A percentile compares a stretch with the other conserved stretches of the same genome.
These are phyloP conservation scores for Merodon equestris DNA, from an alignment of 2,888 invertebrate species.

Conservation along the genomic window DNA sequence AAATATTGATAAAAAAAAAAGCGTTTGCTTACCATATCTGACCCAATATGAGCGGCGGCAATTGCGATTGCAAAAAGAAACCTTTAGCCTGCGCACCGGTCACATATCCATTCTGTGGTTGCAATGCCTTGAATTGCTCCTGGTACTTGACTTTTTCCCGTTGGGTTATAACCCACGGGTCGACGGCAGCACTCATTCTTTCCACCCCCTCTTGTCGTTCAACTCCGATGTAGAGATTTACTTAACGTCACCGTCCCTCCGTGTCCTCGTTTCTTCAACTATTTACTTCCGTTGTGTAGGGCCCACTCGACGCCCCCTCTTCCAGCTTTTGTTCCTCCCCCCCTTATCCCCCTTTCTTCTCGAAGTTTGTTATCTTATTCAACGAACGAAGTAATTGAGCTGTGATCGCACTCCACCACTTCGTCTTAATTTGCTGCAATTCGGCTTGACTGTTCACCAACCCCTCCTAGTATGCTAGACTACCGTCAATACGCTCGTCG, in stretches of 20 bases:
- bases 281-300: slow-evolving; percentile 32
- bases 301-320: slow-evolving; percentile 36
- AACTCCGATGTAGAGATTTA: slow-evolving; percentile 26
- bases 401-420: neutral
- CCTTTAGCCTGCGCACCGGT: slow-evolving; percentile 96
- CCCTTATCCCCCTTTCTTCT: no score
- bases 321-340: no score
- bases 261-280: no score
- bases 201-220: slow-evolving; percentile 25
- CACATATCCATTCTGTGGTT: slow-evolving; percentile 91
- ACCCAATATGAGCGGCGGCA: slow-evolving; percentile 92
- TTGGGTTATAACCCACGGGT: slow-evolving; percentile 93
- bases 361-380: no score
- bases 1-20: slow-evolving; percentile 11
- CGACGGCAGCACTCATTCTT: slow-evolving; percentile 80
- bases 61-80: slow-evolving; percentile 94
- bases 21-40: slow-evolving; percentile 91
- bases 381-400: no score
- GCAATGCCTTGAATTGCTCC: slow-evolving; percentile 93
- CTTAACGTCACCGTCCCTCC: no score
- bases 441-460: slow-evolving; percentile 15
- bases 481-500: slow-evolving; percentile 14
- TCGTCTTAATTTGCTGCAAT: slow-evolving; percentile 24
- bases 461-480: slow-evolving; percentile 5
- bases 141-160: slow-evolving; percentile 93